Percentiles rank a stretch among this genome's conserved stretches.
These are phyloP conservation scores for Sturnus vulgaris DNA, from an alignment of 2,113 vertebrate genomes.

Conservation along the genomic window DNA sequence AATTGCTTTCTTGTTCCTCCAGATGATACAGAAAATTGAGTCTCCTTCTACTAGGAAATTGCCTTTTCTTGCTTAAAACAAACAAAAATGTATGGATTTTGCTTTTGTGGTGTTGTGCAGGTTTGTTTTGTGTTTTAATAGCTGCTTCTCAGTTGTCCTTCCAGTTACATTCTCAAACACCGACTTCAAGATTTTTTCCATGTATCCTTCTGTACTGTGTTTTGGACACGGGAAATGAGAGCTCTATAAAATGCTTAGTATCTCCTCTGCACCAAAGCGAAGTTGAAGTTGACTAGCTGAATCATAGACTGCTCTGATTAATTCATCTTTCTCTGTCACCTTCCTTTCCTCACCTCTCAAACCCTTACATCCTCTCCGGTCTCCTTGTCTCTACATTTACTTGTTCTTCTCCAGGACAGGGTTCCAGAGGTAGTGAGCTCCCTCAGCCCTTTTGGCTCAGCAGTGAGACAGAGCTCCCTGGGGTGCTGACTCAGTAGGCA, in stretches of 20 bases:
- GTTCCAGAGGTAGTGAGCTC: neutral
- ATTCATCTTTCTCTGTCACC: neutral
- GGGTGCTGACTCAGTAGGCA: neutral
- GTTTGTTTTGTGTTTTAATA: neutral
- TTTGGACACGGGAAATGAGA: neutral
- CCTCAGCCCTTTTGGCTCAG: neutral
- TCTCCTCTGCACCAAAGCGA: neutral
- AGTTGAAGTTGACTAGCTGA: neutral
- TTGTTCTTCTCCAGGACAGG: neutral
- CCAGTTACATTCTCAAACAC: neutral
- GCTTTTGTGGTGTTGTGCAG: neutral
- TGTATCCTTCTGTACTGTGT: neutral
- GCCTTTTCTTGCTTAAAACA: neutral
- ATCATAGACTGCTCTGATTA: neutral
- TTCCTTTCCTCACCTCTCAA: neutral
- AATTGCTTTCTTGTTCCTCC: neutral
- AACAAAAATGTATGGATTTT: neutral
- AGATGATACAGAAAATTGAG: neutral
- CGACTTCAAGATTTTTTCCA: neutral
- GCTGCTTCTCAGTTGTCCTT: neutral
- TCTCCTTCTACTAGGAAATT: neutral
- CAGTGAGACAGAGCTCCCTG: neutral
- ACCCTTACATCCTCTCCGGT: neutral
- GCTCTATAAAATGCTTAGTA: neutral
- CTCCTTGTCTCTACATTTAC: neutral